Evolutionary conservation across 2,113 vertebrate species (phyloP).

Genomic region (Elgaria multicarinata): DNA sequence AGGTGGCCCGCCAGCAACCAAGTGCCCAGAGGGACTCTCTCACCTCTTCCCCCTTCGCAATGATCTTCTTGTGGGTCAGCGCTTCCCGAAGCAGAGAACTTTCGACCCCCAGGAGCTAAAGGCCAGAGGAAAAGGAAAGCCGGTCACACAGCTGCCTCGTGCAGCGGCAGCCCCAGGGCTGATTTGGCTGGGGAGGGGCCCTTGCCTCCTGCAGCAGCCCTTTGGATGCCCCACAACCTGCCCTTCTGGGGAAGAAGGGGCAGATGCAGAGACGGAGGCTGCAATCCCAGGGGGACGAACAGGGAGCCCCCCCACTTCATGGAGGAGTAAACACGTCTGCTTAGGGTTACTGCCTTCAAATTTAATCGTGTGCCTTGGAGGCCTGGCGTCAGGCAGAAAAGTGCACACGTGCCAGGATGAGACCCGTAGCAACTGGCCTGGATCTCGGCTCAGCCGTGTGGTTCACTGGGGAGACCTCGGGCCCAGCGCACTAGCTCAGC

Average conservation of each 20-base stretch:
- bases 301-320: too few relatives aligned
- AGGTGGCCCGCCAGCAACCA: fast-evolving
- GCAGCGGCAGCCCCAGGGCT: too few relatives aligned
- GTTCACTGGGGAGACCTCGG: too few relatives aligned
- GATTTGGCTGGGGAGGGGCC: neutral
- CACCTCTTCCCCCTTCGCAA: conserved; percentile 97
- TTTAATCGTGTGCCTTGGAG: neutral
- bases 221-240: neutral
- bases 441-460: too few relatives aligned
- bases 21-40: conserved; percentile 17
- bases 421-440: too few relatives aligned
- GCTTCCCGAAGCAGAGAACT: conserved; percentile 86
- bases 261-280: neutral
- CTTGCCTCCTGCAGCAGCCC: neutral
- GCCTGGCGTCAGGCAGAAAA: neutral
- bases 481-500: too few relatives aligned
- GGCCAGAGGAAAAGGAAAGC: neutral
- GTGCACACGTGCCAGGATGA: too few relatives aligned
- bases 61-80: conserved; percentile 96
- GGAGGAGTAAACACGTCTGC: too few relatives aligned
- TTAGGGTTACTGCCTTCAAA: too few relatives aligned
- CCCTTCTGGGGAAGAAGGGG: neutral
- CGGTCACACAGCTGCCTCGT: neutral
- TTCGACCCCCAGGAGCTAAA: conserved; percentile 92
- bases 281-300: too few relatives aligned